These are phyloP conservation scores for Ametastegia equiseti DNA, from an alignment of 2,888 invertebrate genomes.

Conservation along the genomic window DNA sequence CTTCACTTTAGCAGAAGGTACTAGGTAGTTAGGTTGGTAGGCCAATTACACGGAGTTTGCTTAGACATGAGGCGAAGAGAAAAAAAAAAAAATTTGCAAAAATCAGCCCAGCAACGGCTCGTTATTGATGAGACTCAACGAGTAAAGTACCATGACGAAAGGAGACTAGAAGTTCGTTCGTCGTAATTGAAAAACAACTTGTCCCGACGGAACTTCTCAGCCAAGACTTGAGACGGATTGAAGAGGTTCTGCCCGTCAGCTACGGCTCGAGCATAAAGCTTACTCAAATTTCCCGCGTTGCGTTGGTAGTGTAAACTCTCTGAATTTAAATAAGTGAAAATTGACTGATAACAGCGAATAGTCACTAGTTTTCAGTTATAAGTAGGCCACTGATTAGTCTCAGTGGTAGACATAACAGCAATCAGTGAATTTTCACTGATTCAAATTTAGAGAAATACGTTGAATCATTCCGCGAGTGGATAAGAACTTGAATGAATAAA, in stretches of 20 bases:
- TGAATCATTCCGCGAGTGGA: too few relatives aligned
- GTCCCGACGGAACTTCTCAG: neutral
- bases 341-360: too few relatives aligned
- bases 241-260: neutral
- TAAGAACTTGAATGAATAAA: too few relatives aligned
- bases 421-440: too few relatives aligned
- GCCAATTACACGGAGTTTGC: conserved; percentile 26
- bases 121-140: conserved; percentile 32
- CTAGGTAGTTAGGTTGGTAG: too few relatives aligned
- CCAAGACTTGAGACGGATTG: neutral
- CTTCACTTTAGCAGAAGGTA: neutral
- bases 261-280: neutral
- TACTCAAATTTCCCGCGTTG: neutral
- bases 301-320: neutral
- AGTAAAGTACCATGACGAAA: conserved; percentile 25
- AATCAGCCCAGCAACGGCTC: conserved; percentile 5
- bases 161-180: conserved; percentile 18
- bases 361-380: too few relatives aligned
- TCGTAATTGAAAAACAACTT: conserved; percentile 38
- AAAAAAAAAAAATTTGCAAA: conserved; percentile 34
- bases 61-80: neutral
- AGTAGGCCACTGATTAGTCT: too few relatives aligned
- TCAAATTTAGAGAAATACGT: too few relatives aligned
- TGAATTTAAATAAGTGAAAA: too few relatives aligned
- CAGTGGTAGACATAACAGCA: too few relatives aligned